Conservation (phyloP, 64 coral and sea anemone species). For the Platygyra sinensis region DNA sequence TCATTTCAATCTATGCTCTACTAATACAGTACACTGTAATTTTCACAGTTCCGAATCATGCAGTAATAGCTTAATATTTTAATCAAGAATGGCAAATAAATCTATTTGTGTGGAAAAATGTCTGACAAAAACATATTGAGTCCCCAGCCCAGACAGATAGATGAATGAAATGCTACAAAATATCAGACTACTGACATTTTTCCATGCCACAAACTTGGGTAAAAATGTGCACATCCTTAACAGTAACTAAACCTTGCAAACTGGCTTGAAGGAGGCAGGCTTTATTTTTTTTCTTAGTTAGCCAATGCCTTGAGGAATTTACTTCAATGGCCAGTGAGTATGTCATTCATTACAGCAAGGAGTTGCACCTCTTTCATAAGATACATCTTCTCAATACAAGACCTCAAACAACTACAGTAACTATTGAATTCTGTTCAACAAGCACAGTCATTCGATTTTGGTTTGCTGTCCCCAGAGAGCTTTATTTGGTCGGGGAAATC, state of each 20-base stretch:
- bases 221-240: constrained; percentile 3
- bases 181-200: constrained; percentile 18
- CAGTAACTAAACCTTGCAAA: not conserved
- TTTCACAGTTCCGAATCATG: not conserved
- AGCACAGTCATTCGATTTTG: constrained; percentile 76
- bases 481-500: constrained; percentile 99
- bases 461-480: constrained; percentile 82
- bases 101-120: constrained; percentile 4
- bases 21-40: not conserved
- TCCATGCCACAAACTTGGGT: not conserved
- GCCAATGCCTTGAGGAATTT: not conserved
- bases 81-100: not conserved
- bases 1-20: constrained; percentile 33
- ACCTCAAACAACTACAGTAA: constrained; percentile 30
- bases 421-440: constrained; percentile 59
- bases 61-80: not conserved
- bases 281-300: not conserved
- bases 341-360: constrained; percentile 10
- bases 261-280: not conserved
- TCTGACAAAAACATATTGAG: not conserved
- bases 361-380: not conserved
- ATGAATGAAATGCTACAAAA: not conserved
- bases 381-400: constrained; percentile 17
- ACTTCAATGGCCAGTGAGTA: not conserved
- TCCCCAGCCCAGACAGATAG: not conserved